Percentiles rank a stretch among this genome's conserved stretches.
Conservation (phyloP, 2,113 vertebrate genomes). For the Romanogobio albipinnatus region DNA sequence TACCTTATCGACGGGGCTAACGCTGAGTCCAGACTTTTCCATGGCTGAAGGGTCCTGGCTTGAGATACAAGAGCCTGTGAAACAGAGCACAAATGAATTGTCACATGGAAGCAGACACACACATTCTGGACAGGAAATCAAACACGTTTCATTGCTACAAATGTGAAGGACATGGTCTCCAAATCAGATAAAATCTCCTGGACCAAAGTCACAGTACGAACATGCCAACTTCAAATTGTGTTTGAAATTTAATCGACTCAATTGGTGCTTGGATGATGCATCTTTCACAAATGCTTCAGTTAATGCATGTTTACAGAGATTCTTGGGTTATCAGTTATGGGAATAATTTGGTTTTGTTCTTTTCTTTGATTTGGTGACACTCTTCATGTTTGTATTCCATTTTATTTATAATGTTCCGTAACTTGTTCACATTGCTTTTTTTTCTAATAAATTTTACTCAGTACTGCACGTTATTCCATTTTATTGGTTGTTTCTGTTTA, state of each 20-base stretch:
- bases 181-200: not conserved
- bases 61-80: conserved; percentile 67
- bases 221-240: not conserved
- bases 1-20: conserved; percentile 83
- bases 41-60: conserved; percentile 70
- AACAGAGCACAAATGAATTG: conserved; percentile 58
- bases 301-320: not conserved
- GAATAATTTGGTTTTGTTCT: too few relatives aligned
- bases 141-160: not conserved
- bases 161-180: conserved; percentile 15
- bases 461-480: too few relatives aligned
- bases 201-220: not conserved
- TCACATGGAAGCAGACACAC: conserved; percentile 56
- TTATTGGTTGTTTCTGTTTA: too few relatives aligned
- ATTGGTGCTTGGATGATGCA: not conserved
- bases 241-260: conserved; percentile 2
- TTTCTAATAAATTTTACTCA: too few relatives aligned
- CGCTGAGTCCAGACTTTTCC: conserved; percentile 82
- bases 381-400: too few relatives aligned
- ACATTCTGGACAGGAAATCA: not conserved
- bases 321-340: too few relatives aligned
- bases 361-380: too few relatives aligned
- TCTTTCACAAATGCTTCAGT: not conserved
- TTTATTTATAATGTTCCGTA: too few relatives aligned
- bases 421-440: too few relatives aligned